Percentiles rank a stretch among this genome's conserved stretches.
phyloP scores from a whole-genome alignment of 2,113 vertebrate species.

The Dissostichus mawsoni region DNA sequence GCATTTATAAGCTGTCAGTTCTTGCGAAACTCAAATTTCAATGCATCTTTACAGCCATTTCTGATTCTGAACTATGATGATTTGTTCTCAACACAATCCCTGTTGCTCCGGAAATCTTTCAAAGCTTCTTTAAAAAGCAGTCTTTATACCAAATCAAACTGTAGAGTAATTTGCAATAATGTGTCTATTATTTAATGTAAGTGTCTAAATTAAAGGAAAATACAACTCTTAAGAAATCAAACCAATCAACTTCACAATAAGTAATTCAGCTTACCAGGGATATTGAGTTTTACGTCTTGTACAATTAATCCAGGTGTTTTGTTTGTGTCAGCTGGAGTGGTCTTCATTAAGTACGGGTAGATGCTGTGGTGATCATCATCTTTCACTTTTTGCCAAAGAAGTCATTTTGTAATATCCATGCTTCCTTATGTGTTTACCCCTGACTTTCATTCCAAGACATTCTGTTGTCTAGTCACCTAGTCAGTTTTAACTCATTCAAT shows the following conservation, averaged over 20 bases:
- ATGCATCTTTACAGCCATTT: background rate
- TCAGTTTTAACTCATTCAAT: background rate
- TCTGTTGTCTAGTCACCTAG: too few species aligned
- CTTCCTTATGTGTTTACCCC: background rate
- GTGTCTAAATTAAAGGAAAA: background rate
- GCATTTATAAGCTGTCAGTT: background rate
- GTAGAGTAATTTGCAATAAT: background rate
- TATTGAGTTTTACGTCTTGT: background rate
- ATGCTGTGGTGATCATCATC: background rate
- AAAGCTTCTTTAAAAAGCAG: background rate
- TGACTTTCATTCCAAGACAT: background rate
- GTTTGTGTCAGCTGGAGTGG: background rate
- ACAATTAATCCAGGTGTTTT: background rate
- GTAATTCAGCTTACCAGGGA: background rate
- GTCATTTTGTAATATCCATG: background rate
- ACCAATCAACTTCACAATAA: background rate
- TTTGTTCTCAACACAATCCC: background rate
- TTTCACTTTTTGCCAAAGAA: background rate
- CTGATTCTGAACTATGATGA: background rate
- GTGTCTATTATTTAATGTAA: background rate
- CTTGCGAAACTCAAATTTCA: background rate
- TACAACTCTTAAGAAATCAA: background rate
- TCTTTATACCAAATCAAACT: background rate
- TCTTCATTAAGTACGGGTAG: background rate
- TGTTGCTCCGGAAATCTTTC: background rate